Evolutionary conservation across 2,888 invertebrate species (phyloP), one percentile per base, ranked within the genome.

Genomic region (Stenchaetothrips biformis): DNA sequence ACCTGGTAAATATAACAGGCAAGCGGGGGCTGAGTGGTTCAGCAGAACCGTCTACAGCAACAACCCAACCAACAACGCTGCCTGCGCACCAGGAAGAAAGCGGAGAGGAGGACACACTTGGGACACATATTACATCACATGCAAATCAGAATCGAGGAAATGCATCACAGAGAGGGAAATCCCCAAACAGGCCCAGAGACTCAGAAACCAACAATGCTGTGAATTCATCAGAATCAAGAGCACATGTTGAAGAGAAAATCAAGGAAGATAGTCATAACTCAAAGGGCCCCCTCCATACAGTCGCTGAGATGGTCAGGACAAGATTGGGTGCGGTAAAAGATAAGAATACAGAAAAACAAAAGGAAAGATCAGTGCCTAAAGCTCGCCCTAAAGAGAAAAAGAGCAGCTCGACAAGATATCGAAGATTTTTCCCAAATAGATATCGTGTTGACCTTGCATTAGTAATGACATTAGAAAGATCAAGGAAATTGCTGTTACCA

Each of bases 381-480:
- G 13, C 6, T 53, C 53, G 18, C 21, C 11, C 25, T 9, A 74
- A 74, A 11, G 67, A 74, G 11, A 74, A 11, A 74, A n/a, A 25
- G 25, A 21, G 7, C 1, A 74, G 25, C 7, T 0, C 67, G 0
- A 21, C 25, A 8, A 25, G 25, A 25, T 74, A 74, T 21, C 67
- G 25, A 25, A 74, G 67, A 74, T 74, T 74, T 25, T 25, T 74
- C 11, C 25, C 67, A 25, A 74, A 74, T 25, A 74, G 67, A 25
- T 74, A 74, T 25, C 21, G 67, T 1, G 67, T 74, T 74, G 67
- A 74, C 25, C 67, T 74, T 21, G 67, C 67, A 74, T 8, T 74
- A 7, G 67, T 74, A 21, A 74, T 74, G 67, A 74, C 67, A 21
- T 74, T 74, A 25, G 67, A 74, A 74, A 74, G 67, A 74, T 74